Base-by-base conservation (phyloP, 2,797 vertebrate genomes). In the Girardinus metallicus region DNA sequence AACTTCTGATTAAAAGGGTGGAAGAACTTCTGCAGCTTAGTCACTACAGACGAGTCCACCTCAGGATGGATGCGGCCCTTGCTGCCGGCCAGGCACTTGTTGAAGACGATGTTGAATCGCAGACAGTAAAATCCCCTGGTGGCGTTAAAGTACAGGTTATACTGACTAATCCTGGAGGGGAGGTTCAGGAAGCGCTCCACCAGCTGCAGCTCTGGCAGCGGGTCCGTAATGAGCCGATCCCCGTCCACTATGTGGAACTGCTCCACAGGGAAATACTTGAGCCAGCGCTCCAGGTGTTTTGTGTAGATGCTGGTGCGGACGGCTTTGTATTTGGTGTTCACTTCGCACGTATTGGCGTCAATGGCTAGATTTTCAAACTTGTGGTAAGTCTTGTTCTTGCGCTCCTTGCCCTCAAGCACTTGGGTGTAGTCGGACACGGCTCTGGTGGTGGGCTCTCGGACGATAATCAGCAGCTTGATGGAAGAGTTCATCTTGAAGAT, bases 401-500 rank as follows among this genome's bases (percentile, higher is more conserved):
- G 97, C 94, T 97, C 97, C 86, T 99, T 99, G 60, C 97, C 98
- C 92, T 99, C 98, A 89, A 98, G 94, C 89, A 99, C 97, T 94
- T 99, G 98, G 85, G 98, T 98, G 86, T 99, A 99, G 95, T 99
- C 98, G 36, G 98, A 99, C 93, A 99, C 96, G 80, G 98, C 97
- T 92, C 98, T 96, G 83, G 97, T 99, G 82, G 97, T 98, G 78
- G 98, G 98, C 91, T 99, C 98, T 57, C 98, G 96, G 88, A 99
- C 98, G 78, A 99, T 99, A 91, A 99, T 96, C 92, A 99, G 87
- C 95, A 99, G 91, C 93, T 98, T 99, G 94, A 98, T 96, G 92
- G 98, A 99, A 62, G 97, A 98, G 94, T 98, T 99, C 98, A 99
- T 99, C 95, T 97, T 97, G 92, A 98, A 98, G 94, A 99, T 99